phyloP scores from a whole-genome alignment of 2,797 vertebrate genomes.

The Paramormyrops hopkinsi region DNA sequence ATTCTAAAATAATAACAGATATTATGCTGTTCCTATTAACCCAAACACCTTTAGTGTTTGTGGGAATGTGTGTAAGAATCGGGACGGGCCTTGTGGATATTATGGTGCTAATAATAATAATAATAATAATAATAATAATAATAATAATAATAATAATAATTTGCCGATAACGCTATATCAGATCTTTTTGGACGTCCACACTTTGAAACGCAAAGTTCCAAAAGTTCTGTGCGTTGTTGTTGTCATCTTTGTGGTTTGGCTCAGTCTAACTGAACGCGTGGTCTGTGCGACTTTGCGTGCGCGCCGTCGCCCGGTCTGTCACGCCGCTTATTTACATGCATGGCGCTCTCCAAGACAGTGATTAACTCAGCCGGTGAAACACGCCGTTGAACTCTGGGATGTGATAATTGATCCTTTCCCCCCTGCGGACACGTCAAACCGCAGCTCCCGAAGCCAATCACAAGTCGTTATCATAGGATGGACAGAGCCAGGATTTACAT shows the following conservation, averaged over 20 bases:
- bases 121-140: too few relatives aligned
- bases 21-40: neutral
- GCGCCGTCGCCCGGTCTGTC: neutral
- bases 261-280: neutral
- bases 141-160: too few relatives aligned
- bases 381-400: neutral
- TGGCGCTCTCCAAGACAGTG: neutral
- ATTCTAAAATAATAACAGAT: neutral
- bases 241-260: neutral
- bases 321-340: neutral
- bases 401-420: neutral
- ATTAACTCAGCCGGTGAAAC: neutral
- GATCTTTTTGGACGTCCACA: neutral
- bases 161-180: neutral
- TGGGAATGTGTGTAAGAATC: neutral
- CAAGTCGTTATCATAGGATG: neutral
- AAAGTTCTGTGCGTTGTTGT: neutral
- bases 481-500: neutral
- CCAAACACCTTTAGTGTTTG: neutral
- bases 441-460: neutral
- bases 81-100: neutral
- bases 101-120: neutral
- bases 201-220: neutral
- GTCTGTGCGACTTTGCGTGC: conserved; percentile 24
- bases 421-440: neutral